phyloP scores from a whole-genome alignment of 30 jellyfish, hydroid and myxozoan species.

The Pelagia noctiluca region DNA sequence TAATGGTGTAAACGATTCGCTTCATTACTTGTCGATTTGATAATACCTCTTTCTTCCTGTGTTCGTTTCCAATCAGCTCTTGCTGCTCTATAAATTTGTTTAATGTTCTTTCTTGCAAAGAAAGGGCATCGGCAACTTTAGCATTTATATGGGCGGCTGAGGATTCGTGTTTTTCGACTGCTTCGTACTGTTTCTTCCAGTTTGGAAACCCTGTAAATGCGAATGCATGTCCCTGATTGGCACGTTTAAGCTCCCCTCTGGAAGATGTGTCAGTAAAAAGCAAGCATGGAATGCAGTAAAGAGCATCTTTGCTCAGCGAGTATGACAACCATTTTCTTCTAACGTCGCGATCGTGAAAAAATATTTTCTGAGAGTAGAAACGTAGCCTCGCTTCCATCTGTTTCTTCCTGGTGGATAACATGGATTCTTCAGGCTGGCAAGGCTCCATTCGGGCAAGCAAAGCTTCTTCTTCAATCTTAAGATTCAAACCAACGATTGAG shows the following conservation, averaged over 20 bases:
- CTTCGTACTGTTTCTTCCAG: conserved; percentile 38
- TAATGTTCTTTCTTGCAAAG: conserved; percentile 21
- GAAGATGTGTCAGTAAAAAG: conserved; percentile 17
- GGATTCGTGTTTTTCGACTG: conserved; percentile 28
- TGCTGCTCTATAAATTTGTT: not conserved
- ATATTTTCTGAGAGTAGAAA: conserved; percentile 19
- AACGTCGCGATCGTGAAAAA: conserved; percentile 1
- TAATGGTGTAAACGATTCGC: conserved; percentile 17
- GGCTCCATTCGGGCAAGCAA: conserved; percentile 6
- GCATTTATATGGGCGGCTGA: conserved; percentile 26
- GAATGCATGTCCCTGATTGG: conserved; percentile 47
- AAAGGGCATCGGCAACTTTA: conserved; percentile 28
- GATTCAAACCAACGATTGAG: conserved; percentile 24
- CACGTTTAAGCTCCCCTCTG: conserved; percentile 24
- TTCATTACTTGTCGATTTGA: conserved; percentile 13
- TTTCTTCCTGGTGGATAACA: conserved; percentile 21
- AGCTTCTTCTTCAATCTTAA: conserved; percentile 14
- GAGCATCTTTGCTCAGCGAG: conserved; percentile 26
- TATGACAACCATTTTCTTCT: conserved; percentile 28
- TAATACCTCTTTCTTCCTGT: conserved; percentile 20
- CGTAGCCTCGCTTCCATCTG: conserved; percentile 24
- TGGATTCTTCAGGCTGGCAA: conserved; percentile 30
- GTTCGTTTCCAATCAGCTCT: not conserved
- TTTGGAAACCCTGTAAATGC: conserved; percentile 15
- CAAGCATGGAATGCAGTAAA: conserved; percentile 24